Percentiles rank a stretch among this genome's conserved stretches.
These are phyloP conservation scores for Drosophila murphyi DNA, from an alignment of 1,140 invertebrate species.

Conservation along the genomic window DNA sequence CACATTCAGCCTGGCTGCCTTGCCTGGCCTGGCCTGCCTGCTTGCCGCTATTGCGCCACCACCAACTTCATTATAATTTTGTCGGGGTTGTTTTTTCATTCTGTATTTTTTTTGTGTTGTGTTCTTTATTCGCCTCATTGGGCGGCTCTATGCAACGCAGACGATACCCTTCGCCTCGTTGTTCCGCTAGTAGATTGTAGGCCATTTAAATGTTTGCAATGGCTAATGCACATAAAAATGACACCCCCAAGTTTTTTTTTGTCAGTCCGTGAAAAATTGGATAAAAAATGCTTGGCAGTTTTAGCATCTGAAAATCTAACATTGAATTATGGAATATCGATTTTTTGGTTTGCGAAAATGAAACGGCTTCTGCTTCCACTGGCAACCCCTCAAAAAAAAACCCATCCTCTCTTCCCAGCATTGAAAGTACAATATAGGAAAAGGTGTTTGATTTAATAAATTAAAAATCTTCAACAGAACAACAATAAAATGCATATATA, in stretches of 20 bases:
- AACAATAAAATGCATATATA: too few species aligned
- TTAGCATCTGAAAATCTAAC: slow-evolving; percentile 80
- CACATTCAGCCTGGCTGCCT: slow-evolving; percentile 25
- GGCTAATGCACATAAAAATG: slow-evolving; percentile 36
- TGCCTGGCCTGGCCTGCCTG: slow-evolving; percentile 9
- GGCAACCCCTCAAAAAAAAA: too few species aligned
- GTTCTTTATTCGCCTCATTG: slow-evolving; percentile 10
- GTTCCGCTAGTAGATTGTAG: slow-evolving; percentile 16
- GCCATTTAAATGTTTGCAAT: slow-evolving; percentile 18
- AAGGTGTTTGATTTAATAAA: too few species aligned
- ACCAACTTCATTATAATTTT: slow-evolving; percentile 82
- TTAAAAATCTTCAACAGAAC: too few species aligned
- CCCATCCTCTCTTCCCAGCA: too few species aligned
- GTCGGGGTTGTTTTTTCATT: slow-evolving; percentile 81
- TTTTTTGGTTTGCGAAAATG: slow-evolving; percentile 70
- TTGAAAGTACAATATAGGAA: too few species aligned
- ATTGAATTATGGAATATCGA: slow-evolving; percentile 82
- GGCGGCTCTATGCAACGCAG: not conserved
- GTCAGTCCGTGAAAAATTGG: slow-evolving; percentile 75
- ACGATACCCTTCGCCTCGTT: slow-evolving; percentile 49
- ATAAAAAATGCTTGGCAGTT: slow-evolving; percentile 80
- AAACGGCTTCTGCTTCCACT: slow-evolving; percentile 39
- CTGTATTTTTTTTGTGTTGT: slow-evolving; percentile 40
- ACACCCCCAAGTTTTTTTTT: slow-evolving; percentile 70
- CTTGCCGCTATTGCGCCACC: slow-evolving; percentile 59